Evolutionary conservation across 2,113 vertebrate species (phyloP), one percentile per base, ranked within the genome.

Genomic region (Chinchilla lanigera): DNA sequence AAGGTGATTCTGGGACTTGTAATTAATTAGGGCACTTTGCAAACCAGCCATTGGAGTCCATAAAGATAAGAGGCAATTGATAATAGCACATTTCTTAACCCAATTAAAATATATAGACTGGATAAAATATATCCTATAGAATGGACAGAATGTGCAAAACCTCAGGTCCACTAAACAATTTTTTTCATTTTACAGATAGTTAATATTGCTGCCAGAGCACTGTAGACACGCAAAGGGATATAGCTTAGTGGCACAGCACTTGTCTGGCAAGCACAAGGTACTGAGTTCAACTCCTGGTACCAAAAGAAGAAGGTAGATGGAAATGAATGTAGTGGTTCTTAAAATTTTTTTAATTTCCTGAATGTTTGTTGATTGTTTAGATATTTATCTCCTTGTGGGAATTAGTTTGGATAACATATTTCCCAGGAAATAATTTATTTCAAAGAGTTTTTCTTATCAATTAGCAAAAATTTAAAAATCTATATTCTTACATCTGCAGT

Each of bases 401-500:
- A 35, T 77, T 94, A 90, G 89, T 86, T 89, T 77, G 58, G 41
- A 14, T 35, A 77, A 54, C 6, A 33, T 81, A 75, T 61, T 85
- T 86, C 30, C 56, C 78, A 41, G 50, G 54, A 93, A 96, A 86
- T 30, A 35, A 75, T 92, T n/a, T 24, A 83, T 80, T 65, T 85
- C 38, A 82, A 83, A 67, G 50, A 94, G 35, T 2, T 82, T 61
- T 82, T 86, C 17, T 77, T 82, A 86, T 75, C 75, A 77, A 69
- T 44, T 69, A 67, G 26, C 41, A 77, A 41, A 86, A 20, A 61
- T 60, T 61, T 86, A 89, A 0, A 61, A 77, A 81, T 67, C 14
- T 35, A 22, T 69, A 67, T 90, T 63, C n/a, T 86, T 80, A 20
- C 71, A 54, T 14, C 38, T 86, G n/a, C 67, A 52, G 67, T 96